phyloP scores from a whole-genome alignment of 2,888 invertebrate species.

The Labia minor region DNA sequence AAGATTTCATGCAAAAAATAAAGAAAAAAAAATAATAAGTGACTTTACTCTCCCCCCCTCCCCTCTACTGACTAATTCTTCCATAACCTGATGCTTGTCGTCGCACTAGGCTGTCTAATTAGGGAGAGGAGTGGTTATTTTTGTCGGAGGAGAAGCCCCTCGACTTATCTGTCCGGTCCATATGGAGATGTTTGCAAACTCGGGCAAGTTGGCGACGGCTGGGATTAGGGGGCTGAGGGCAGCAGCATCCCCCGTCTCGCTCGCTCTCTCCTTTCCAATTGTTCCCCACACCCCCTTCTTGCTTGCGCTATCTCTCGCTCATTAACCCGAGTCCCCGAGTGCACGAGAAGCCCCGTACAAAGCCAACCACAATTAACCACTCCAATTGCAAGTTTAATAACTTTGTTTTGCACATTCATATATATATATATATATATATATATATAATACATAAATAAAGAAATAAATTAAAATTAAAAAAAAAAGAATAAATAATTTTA shows the following conservation, averaged over 20 bases:
- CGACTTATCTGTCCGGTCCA: constrained; percentile 8
- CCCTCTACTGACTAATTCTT: too few relatives aligned
- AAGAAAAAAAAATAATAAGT: too few relatives aligned
- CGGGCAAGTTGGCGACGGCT: constrained; percentile 13
- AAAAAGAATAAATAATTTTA: too few relatives aligned
- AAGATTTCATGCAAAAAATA: too few relatives aligned
- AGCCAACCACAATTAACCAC: constrained; percentile 8
- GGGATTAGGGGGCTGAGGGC: not conserved
- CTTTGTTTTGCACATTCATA: not conserved
- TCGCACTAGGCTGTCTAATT: too few relatives aligned
- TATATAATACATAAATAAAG: too few relatives aligned
- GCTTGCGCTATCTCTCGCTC: not conserved
- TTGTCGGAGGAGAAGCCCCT: not conserved
- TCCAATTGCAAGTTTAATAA: constrained; percentile 7
- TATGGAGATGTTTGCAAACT: constrained; percentile 13
- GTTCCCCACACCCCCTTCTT: not conserved
- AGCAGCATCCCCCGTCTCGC: not conserved
- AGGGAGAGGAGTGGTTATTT: too few relatives aligned
- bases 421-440: too few relatives aligned
- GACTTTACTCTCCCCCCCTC: too few relatives aligned
- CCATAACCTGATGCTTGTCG: too few relatives aligned
- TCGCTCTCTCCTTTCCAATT: not conserved
- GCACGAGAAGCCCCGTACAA: constrained; percentile 1
- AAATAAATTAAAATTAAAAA: too few relatives aligned
- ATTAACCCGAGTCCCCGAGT: not conserved